Base-by-base conservation (phyloP, 1,140 invertebrate species). In the Hylaeus volcanicus region DNA sequence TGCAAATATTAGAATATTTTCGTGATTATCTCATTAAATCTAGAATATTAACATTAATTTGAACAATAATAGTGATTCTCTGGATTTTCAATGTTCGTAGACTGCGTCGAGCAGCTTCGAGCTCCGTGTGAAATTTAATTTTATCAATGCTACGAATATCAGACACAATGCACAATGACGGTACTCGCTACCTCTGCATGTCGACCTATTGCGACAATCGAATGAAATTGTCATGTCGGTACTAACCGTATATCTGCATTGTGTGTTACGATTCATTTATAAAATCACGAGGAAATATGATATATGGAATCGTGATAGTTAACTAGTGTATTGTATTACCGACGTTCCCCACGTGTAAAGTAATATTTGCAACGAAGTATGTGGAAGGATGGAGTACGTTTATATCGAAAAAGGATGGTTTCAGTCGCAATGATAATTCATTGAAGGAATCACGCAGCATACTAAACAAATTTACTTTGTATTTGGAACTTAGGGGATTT, bases 271-370 rank as follows among this genome's bases (percentile, higher is more conserved):
- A 39, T 15, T 51, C 9, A 82, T 74, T 84, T 48, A 41, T 45
- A 60, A 51, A 63, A 51, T 76, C 45, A 74, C 15, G 45, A 26
- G 39, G 43, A 64, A 79, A 79, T n/a, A 53, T 15, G 66, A 84
- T 79, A 71, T 61, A 60, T 58, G 48, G 56, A 82, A 82, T 84
- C 83, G 65, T 43, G 26, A 65, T 51, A 15, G 48, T 55, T 68
- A 55, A 51, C 26, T 41, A n/a, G 14, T 41, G 12, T 53, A 79
- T 79, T 74, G 26, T 66, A 60, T 79, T 79, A 79, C 70, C 11
- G 11, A 68, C 14, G 63, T 66, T 48, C 26, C 9, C 64, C 41
- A 2, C 26, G 43, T 53, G 70, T 53, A 79, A 79, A 58, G 14
- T 43, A 60, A 79, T 71, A 78, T 39, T 12, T 41, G 9, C 15